Evolutionary conservation across 2,113 vertebrate species (phyloP).

Genomic region (Oryzias woworae): DNA sequence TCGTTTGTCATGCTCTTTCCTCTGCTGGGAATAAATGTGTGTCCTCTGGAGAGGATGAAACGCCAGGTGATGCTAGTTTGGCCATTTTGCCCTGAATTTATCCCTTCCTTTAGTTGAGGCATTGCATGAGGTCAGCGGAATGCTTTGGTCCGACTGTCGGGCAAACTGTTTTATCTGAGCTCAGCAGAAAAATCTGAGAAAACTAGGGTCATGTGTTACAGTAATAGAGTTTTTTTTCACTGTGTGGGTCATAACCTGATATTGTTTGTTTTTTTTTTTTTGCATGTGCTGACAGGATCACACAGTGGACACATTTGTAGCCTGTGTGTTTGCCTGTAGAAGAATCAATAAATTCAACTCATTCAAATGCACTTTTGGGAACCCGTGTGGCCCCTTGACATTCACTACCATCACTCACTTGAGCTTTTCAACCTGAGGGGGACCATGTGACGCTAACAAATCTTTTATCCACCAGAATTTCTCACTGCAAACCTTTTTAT

Average conservation of each 20-base stretch:
- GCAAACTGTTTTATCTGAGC: slow-evolving; percentile 14
- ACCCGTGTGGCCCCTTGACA: not conserved
- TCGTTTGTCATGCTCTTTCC: slow-evolving; percentile 36
- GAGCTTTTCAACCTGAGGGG: slow-evolving; percentile 5
- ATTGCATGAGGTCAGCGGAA: slow-evolving; percentile 39
- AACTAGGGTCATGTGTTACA: slow-evolving; percentile 24
- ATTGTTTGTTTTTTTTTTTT: slow-evolving; percentile 1
- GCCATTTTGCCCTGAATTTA: slow-evolving; percentile 64
- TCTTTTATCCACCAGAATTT: not conserved
- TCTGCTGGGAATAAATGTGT: slow-evolving; percentile 57
- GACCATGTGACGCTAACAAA: slow-evolving; percentile 2
- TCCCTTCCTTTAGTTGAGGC: slow-evolving; percentile 40
- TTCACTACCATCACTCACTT: slow-evolving; percentile 11
- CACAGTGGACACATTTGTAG: slow-evolving; percentile 10
- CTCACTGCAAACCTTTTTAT: not conserved
- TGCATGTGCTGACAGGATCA: slow-evolving; percentile 29
- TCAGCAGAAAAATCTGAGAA: slow-evolving; percentile 44
- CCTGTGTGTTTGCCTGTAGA: slow-evolving; percentile 10
- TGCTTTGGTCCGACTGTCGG: slow-evolving; percentile 56
- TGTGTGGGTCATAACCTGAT: slow-evolving; percentile 29
- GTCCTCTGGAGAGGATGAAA: slow-evolving; percentile 41
- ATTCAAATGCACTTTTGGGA: slow-evolving; percentile 2
- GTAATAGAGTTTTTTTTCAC: slow-evolving; percentile 27
- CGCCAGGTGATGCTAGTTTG: slow-evolving; percentile 44
- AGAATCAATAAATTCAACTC: slow-evolving; percentile 25